These are phyloP conservation scores for Palythoa grandiflora DNA, from an alignment of 92 coral and sea anemone genomes.

Conservation along the genomic window DNA sequence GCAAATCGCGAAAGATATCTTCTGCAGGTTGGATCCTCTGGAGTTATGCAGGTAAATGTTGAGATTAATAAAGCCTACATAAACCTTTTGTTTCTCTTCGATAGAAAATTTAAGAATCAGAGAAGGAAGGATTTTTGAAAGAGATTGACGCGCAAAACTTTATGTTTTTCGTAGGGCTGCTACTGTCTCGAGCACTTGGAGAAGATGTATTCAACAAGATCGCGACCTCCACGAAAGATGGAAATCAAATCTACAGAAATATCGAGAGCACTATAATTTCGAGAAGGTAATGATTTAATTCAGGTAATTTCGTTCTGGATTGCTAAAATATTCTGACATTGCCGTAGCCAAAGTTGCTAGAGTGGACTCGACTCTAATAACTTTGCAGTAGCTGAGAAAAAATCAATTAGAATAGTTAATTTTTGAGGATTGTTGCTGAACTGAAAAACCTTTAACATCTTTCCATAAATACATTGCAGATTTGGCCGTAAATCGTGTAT, in stretches of 20 bases:
- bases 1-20: conserved; percentile 16
- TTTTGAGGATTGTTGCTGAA: not conserved
- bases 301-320: not conserved
- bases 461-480: too few relatives aligned
- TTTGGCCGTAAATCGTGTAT: too few relatives aligned
- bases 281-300: conserved; percentile 9
- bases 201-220: conserved; percentile 27
- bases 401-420: too few relatives aligned
- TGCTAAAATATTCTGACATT: not conserved
- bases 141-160: too few relatives aligned
- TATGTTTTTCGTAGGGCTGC: conserved; percentile 7
- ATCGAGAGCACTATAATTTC: not conserved
- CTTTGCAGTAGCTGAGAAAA: too few relatives aligned
- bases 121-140: not conserved
- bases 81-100: not conserved
- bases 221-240: conserved; percentile 31
- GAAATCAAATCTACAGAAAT: not conserved
- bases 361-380: too few relatives aligned
- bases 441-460: too few relatives aligned
- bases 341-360: not conserved
- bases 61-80: not conserved
- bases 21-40: not conserved
- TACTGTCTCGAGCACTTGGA: conserved; percentile 39
- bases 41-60: conserved; percentile 37
- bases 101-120: not conserved